Evolutionary conservation across 2,797 vertebrate species (phyloP), one percentile per base, ranked within the genome.

Genomic region (Gymnodraco acuticeps): DNA sequence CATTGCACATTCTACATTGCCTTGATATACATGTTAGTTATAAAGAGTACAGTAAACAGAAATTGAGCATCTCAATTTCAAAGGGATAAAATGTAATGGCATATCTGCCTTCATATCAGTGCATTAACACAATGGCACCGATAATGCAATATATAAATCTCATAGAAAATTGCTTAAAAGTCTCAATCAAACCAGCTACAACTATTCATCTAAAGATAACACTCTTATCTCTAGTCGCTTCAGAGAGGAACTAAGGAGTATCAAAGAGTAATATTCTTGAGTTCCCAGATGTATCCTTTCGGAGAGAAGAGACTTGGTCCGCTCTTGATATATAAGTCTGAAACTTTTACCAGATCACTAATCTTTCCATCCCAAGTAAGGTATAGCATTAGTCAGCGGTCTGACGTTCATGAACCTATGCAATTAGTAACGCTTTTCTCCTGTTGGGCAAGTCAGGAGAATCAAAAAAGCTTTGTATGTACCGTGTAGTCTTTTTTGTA

Each of bases 391-490:
- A 48, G 45, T 47, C 50, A 27, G 38, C 14, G 60, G 13, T 60
- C 9, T 54, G 41, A 51, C 48, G 64, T 46, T 77, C 45, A 61
- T 8, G 23, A 6, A 43, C 1, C 5, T 56, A 17, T 48, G 14
- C 13, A 59, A 43, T 4, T 38, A 20, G 47, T 64, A 58, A 62
- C 33, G 50, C 2, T 7, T 16, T 11, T 42, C 20, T 16, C 20
- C 50, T 52, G 50, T 31, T 68, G 46, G 59, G 47, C 23, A 46
- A 46, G n/a, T 48, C 19, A 50, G 56, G 10, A 60, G 19, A 70
- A 64, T 68, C 27, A 61, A 69, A 75, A 20, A 46, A 73, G 27
- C 33, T 38, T 38, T 38, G 33, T 2, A 38, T 38, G 33, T 38
- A 38, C 6, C 8, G 7, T 38, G 33, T 9, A 38, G 33, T 38